These are phyloP conservation scores for cattle (Bos taurus) DNA, from an alignment of 2,113 vertebrate species.

Conservation along the genomic window DNA sequence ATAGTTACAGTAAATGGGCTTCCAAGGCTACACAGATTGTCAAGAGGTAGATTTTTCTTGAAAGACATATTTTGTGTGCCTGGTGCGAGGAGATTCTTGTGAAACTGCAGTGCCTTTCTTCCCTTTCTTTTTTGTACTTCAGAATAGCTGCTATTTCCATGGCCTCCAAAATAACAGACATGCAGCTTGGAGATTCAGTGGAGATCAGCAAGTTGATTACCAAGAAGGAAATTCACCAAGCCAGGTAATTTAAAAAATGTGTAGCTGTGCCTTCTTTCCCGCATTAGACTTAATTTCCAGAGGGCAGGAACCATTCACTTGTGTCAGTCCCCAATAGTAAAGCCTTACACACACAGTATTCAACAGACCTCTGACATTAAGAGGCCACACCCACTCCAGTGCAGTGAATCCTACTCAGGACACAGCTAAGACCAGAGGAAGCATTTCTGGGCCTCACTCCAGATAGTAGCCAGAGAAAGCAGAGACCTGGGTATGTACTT, in stretches of 20 bases:
- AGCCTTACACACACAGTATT: background rate
- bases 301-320: background rate
- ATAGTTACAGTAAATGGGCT: background rate
- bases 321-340: background rate
- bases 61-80: background rate
- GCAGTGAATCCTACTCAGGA: background rate
- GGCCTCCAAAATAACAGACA: slow-evolving; percentile 95
- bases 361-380: background rate
- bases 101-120: background rate
- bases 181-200: slow-evolving; percentile 95
- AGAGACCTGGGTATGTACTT: background rate
- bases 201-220: slow-evolving; percentile 94
- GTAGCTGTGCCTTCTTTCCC: background rate
- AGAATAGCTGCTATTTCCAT: slow-evolving; percentile 97
- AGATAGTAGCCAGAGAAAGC: background rate
- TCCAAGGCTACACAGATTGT: background rate
- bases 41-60: background rate
- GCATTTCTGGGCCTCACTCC: background rate
- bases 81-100: background rate
- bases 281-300: background rate
- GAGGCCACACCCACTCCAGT: background rate
- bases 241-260: slow-evolving; percentile 82
- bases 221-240: slow-evolving; percentile 94
- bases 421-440: background rate
- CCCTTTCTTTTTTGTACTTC: slow-evolving; percentile 41